Percentiles rank a stretch among this genome's conserved stretches.
Evolutionary conservation across 2,113 vertebrate species (phyloP).

Genomic region (Percina caprodes): DNA sequence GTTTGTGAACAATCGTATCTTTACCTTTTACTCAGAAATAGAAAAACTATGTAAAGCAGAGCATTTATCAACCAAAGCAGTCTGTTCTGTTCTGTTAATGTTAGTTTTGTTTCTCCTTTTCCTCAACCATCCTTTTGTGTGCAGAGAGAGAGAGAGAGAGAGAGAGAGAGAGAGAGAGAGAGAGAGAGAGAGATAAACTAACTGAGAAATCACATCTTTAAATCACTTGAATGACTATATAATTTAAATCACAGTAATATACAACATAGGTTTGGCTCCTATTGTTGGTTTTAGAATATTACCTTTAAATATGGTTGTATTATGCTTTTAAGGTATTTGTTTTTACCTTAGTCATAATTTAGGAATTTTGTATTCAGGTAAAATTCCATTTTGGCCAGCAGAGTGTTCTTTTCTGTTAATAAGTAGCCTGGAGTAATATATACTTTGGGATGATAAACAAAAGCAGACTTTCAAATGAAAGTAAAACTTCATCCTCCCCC

Average conservation of each 20-base stretch:
- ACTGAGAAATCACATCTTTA: not conserved
- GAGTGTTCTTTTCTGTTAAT: not conserved
- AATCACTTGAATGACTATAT: not conserved
- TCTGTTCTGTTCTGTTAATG: not conserved
- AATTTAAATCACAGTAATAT: not conserved
- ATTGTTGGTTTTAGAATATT: not conserved
- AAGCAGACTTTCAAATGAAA: conserved; percentile 12
- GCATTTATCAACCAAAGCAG: not conserved
- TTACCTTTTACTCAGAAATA: not conserved
- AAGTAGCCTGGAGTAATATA: not conserved
- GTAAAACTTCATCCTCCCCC: not conserved
- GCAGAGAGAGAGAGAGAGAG: too few species aligned
- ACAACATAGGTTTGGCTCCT: not conserved
- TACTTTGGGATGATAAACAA: not conserved
- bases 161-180: too few species aligned
- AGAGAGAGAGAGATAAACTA: not conserved
- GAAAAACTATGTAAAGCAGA: not conserved
- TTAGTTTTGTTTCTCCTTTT: not conserved
- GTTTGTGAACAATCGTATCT: not conserved
- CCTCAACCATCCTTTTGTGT: too few species aligned
- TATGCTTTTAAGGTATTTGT: not conserved
- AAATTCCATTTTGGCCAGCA: not conserved
- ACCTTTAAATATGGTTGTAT: too few species aligned
- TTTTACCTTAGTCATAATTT: not conserved
- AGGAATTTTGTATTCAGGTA: not conserved